Percentiles rank a stretch among this genome's conserved stretches.
Conservation (phyloP, 1,140 invertebrate species). For the Panagrolaimus sp. region DNA sequence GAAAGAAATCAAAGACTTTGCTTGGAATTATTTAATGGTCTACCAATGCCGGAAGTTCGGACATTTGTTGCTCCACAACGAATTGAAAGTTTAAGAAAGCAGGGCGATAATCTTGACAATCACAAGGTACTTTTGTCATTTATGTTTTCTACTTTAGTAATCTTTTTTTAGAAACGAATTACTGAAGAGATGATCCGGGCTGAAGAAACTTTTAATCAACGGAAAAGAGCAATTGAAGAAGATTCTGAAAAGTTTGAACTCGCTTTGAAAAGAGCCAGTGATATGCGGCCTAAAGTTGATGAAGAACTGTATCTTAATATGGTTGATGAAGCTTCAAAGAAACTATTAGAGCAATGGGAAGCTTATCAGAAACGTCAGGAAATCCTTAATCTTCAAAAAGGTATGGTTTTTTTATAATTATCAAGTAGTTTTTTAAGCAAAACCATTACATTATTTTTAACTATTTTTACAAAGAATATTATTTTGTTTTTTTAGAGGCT, state of each 20-base stretch:
- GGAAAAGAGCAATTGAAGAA: not conserved
- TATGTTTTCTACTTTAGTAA: not conserved
- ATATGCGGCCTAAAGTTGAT: not conserved
- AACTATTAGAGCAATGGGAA: conserved; percentile 9
- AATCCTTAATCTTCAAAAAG: too few species aligned
- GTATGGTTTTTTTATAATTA: too few species aligned
- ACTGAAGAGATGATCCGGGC: conserved; percentile 1
- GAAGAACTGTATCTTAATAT: not conserved
- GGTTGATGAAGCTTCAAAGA: not conserved
- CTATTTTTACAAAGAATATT: too few species aligned
- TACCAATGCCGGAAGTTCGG: conserved; percentile 3
- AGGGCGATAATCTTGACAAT: not conserved
- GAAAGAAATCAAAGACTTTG: conserved; percentile 3
- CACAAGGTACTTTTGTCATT: not conserved
- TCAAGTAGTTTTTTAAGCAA: not conserved
- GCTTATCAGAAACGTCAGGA: conserved; percentile 3
- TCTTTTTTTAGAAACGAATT: conserved; percentile 8
- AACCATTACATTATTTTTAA: too few species aligned
- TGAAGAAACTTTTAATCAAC: not conserved
- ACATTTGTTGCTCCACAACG: not conserved
- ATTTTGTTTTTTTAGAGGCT: not conserved
- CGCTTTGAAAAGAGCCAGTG: not conserved
- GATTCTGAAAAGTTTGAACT: not conserved
- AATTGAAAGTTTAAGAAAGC: conserved; percentile 1
- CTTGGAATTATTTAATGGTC: not conserved